Conservation (phyloP, 1,140 invertebrate genomes). For the Colletes gigas region DNA sequence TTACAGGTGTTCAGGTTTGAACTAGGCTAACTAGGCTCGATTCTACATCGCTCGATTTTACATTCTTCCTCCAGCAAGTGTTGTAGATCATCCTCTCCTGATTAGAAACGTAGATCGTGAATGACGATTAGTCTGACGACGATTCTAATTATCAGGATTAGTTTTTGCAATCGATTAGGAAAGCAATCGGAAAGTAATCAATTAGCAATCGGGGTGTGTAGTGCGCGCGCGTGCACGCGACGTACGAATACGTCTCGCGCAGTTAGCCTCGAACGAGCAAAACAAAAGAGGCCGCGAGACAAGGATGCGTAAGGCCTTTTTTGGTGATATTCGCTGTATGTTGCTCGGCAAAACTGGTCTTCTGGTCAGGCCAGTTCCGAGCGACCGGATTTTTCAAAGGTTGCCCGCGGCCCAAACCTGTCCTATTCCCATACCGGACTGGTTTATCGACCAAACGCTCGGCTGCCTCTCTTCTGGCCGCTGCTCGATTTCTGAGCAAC, state of each 20-base stretch:
- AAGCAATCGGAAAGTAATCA: too few species aligned
- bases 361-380: constrained; percentile 66
- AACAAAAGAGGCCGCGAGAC: constrained; percentile 39
- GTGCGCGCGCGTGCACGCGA: background rate
- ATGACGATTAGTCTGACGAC: too few species aligned
- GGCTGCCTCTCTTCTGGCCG: constrained; percentile 25
- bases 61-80: too few species aligned
- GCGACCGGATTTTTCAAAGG: constrained; percentile 68
- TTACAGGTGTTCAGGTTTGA: too few species aligned
- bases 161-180: background rate
- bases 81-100: too few species aligned
- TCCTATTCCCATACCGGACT: constrained; percentile 60
- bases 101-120: too few species aligned
- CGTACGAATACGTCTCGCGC: too few species aligned
- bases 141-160: too few species aligned
- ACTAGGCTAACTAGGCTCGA: too few species aligned
- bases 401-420: constrained; percentile 47
- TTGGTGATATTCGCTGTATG: constrained; percentile 56
- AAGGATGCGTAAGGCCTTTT: constrained; percentile 65
- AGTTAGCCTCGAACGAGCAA: background rate
- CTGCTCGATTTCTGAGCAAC: constrained; percentile 46
- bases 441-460: constrained; percentile 49
- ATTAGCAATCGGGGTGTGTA: too few species aligned
- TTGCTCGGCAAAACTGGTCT: constrained; percentile 19
- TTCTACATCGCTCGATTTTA: too few species aligned